Base-by-base conservation (phyloP, 2,888 invertebrate genomes). In the Pachycephus smyrnensis region DNA sequence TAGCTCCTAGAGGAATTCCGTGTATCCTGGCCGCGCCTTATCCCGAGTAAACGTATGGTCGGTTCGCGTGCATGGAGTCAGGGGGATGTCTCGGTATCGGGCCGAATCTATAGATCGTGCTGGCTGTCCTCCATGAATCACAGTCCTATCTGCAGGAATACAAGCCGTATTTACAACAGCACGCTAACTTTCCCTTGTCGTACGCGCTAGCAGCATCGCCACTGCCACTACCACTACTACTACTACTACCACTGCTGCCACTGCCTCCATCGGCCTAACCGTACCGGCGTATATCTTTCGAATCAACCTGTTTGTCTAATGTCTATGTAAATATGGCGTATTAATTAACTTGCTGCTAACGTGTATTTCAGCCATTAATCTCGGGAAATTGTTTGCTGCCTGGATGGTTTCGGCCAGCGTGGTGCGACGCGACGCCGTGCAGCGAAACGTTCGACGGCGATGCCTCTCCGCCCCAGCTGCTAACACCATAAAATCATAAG, bases 231-330 rank as follows among this genome's bases (percentile, higher is more conserved):
- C 69, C 73, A 68, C 36, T 37, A 15, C 40, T 11, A 32, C 40
- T 77, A 75, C 33, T 30, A 74, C 33, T 75, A 73, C 36, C 40
- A n/a, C 31, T 15, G 37, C 37, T 40, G 31, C 40, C 74, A 30
- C 55, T 68, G 33, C 33, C 68, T 69, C 73, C 69, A 71, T 35
- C 37, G 40, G 40, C 75, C 32, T 37, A 32, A 31, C 79, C 76
- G 69, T 76, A 73, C 78, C 76, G 77, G 79, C 81, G 83, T 89
- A 88, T 89, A 89, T 89, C 89, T 89, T 88, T 86, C 87, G 84
- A 87, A 90, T 89, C 90, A 90, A 90, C 90, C 85, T 90, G 90
- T 90, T 90, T 89, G 90, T 89, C 89, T 89, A 89, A 89, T 88
- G 89, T 89, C 89, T 90, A 90, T 90, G 90, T 89, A 90, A 90